Evolutionary conservation across 2,113 vertebrate genomes (phyloP), one percentile per base, ranked within the genome.

Genomic region (Pseudolaguvia tuberculata): DNA sequence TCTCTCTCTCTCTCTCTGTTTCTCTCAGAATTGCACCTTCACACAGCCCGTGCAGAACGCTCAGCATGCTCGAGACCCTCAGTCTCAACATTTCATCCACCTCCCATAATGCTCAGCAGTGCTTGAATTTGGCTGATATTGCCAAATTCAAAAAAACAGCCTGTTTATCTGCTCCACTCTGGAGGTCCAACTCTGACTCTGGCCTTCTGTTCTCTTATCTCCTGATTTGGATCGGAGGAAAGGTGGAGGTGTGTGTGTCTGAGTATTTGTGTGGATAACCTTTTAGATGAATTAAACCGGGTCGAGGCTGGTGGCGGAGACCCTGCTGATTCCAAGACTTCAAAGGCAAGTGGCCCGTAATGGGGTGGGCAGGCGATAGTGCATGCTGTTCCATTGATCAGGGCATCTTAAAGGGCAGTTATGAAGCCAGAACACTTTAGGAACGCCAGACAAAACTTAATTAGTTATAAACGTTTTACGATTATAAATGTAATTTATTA

Each of bases 341-440:
- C 86, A 90, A 89, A 90, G 88, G 87, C 85, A 84, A 73, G 80
- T 83, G 83, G 85, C 73, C 76, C 75, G 79, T 86, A 79, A 87
- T 83, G 79, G 87, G 81, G 85, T 55, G n/a, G 58, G 52, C n/a
- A 51, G 73, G 50, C 83, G 82, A 79, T 83, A 84, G 83, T 78
- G 78, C 83, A 76, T 82, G 82, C 86, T 86, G 87, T 42, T 84
- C 86, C 81, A 88, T 89, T 90, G 88, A 91, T 89, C 88, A 86
- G 85, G 76, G 82, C 84, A 74, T 86, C 86, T 88, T 85, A 77
- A 89, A 91, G 88, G 88, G 87, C 87, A 89, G 84, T 86, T 85
- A 82, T 71, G 66, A 85, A 79, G 77, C 71, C 70, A 74, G 50
- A 23, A 78, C 79, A 86, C 85, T 85, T 81, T 80, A 82, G 59